phyloP scores from a whole-genome alignment of 2,113 vertebrate species.

The Trichechus manatus region DNA sequence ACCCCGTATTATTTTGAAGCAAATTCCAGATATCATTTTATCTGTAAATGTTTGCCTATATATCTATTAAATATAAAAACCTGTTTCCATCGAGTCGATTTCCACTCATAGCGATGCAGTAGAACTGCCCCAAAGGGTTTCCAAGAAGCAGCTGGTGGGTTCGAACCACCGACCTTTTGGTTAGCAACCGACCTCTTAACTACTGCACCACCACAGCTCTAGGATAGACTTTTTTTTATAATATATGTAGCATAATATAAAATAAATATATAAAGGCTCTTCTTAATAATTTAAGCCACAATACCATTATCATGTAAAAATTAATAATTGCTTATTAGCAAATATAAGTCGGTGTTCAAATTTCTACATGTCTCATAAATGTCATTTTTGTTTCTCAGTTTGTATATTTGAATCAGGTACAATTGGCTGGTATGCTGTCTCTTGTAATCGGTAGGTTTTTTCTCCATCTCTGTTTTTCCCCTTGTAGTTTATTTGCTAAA shows the following conservation, averaged over 20 bases:
- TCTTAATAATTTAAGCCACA: background rate
- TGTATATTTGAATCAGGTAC: background rate
- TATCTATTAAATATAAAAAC: background rate
- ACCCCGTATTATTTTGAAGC: background rate
- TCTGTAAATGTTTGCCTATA: background rate
- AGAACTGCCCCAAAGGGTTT: too few species aligned
- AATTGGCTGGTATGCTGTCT: background rate
- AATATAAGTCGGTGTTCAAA: conserved; percentile 11
- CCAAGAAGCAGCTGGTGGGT: too few species aligned
- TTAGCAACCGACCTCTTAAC: too few species aligned
- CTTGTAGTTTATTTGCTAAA: background rate
- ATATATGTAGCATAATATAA: background rate
- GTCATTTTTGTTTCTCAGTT: conserved; percentile 39
- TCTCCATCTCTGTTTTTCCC: background rate
- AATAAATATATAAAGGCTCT: background rate
- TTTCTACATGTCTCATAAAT: background rate
- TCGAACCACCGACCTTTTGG: too few species aligned
- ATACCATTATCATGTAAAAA: conserved; percentile 7
- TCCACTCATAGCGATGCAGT: too few species aligned
- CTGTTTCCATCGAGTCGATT: too few species aligned
- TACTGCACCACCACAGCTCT: too few species aligned
- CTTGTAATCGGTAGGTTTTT: background rate
- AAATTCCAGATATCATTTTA: background rate
- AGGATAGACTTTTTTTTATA: too few species aligned
- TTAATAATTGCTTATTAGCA: background rate